Evolutionary conservation across 2,113 vertebrate species (phyloP).

Genomic region (Notechis scutatus): DNA sequence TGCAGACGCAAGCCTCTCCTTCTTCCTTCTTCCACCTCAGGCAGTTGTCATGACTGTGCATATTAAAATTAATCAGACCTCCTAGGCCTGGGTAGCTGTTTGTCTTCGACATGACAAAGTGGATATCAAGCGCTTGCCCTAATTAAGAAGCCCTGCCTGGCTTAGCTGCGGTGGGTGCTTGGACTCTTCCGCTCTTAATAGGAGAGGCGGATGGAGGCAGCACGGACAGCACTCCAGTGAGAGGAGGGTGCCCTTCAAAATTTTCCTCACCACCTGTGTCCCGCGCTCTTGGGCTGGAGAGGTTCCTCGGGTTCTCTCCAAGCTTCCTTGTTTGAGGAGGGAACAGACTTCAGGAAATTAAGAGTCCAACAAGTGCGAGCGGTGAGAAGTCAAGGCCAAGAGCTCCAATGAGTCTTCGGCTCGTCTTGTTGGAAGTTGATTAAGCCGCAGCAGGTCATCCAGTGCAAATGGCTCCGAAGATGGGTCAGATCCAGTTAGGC

Average conservation of each 20-base stretch:
- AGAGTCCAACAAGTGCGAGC: constrained; percentile 18
- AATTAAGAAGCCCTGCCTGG: constrained; percentile 77
- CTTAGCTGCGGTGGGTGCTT: constrained; percentile 74
- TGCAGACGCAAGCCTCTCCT: neutral
- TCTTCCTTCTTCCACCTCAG: constrained; percentile 61
- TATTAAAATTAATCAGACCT: constrained; percentile 83
- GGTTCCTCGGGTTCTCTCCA: constrained; percentile 46
- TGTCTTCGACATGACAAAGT: constrained; percentile 72
- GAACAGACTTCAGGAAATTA: constrained; percentile 30
- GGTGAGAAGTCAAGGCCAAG: constrained; percentile 15
- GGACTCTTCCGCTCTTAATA: constrained; percentile 77
- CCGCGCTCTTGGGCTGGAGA: constrained; percentile 56
- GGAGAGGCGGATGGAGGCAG: constrained; percentile 69
- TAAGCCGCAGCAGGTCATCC: constrained; percentile 53
- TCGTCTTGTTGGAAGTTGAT: constrained; percentile 61
- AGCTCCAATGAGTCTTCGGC: constrained; percentile 50
- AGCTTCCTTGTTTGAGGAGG: constrained; percentile 37
- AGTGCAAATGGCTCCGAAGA: constrained; percentile 43
- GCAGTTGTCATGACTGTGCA: constrained; percentile 71
- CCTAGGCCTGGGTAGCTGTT: constrained; percentile 64
- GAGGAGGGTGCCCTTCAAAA: constrained; percentile 73
- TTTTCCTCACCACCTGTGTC: constrained; percentile 74
- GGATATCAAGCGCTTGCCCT: constrained; percentile 72
- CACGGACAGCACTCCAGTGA: constrained; percentile 64
- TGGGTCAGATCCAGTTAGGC: constrained; percentile 47